phyloP scores from a whole-genome alignment of 2,888 invertebrate species.

The Petrophora chlorosata region DNA sequence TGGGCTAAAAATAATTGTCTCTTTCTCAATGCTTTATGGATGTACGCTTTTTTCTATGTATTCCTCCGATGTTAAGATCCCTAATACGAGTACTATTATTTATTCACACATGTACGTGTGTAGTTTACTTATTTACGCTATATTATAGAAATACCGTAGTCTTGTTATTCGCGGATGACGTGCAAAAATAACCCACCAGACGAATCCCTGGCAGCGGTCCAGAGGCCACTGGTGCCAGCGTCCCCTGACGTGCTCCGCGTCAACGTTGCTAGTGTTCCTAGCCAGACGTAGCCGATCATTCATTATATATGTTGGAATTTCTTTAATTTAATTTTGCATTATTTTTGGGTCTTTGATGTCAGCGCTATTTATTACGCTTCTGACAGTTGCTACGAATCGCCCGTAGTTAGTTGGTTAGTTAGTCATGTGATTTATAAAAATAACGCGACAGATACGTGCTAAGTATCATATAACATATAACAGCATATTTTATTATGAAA shows the following conservation, averaged over 20 bases:
- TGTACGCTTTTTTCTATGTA: too few relatives aligned
- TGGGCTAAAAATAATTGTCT: too few relatives aligned
- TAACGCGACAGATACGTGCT: too few relatives aligned
- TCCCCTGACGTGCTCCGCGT: constrained; percentile 55
- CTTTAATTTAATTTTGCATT: constrained; percentile 27
- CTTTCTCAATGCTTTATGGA: too few relatives aligned
- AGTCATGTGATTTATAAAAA: constrained; percentile 1
- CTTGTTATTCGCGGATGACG: constrained; percentile 73
- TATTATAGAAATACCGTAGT: constrained; percentile 41
- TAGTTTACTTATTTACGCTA: too few relatives aligned
- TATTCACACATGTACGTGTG: neutral
- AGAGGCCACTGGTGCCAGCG: constrained; percentile 71
- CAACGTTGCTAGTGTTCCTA: constrained; percentile 52
- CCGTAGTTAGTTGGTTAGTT: neutral
- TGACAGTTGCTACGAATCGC: neutral
- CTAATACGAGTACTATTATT: too few relatives aligned
- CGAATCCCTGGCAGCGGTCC: constrained; percentile 72
- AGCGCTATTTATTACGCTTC: constrained; percentile 15
- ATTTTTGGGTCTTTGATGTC: constrained; percentile 24
- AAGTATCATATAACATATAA: too few relatives aligned
- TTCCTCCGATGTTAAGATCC: too few relatives aligned
- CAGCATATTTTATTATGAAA: too few relatives aligned
- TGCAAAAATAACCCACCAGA: constrained; percentile 76
- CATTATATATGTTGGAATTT: constrained; percentile 35
- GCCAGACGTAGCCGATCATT: constrained; percentile 38